Conservation (phyloP, 2,797 vertebrate genomes). For the Lophius americanus region DNA sequence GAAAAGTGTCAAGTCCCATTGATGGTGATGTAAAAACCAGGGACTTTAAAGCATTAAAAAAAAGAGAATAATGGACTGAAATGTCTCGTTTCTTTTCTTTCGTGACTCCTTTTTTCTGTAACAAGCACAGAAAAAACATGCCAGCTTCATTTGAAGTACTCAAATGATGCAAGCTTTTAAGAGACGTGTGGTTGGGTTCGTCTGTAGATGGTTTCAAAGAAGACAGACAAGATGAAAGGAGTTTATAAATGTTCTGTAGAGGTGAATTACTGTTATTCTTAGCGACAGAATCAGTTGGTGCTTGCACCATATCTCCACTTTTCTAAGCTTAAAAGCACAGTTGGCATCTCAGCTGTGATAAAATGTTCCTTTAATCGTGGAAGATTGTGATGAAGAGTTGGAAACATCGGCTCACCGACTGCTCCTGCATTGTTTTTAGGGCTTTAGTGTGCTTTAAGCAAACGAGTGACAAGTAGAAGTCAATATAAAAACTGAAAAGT, state of each 20-base stretch:
- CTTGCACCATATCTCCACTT: not conserved
- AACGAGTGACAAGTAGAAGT: not conserved
- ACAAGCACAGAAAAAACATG: not conserved
- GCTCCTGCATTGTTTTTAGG: not conserved
- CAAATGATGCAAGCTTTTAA: not conserved
- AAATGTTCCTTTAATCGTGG: too few species aligned
- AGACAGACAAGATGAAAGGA: too few species aligned
- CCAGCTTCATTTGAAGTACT: not conserved
- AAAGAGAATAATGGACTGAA: slow-evolving; percentile 22
- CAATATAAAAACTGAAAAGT: not conserved
- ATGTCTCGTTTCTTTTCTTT: slow-evolving; percentile 27
- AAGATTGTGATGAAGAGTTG: too few species aligned
- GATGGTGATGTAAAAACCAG: slow-evolving; percentile 74
- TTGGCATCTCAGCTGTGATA: not conserved
- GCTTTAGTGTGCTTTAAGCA: not conserved
- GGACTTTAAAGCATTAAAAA: slow-evolving; percentile 70
- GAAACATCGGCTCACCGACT: too few species aligned
- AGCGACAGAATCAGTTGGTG: not conserved
- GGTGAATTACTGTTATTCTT: not conserved
- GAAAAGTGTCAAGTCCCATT: slow-evolving; percentile 72
- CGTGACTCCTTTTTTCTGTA: not conserved
- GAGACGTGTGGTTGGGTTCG: not conserved
- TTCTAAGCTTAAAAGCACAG: not conserved
- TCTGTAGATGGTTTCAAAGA: not conserved
- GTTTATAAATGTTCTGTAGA: too few species aligned